Base-by-base conservation (phyloP, 2,113 vertebrate genomes). In the Aviceda subcristata region DNA sequence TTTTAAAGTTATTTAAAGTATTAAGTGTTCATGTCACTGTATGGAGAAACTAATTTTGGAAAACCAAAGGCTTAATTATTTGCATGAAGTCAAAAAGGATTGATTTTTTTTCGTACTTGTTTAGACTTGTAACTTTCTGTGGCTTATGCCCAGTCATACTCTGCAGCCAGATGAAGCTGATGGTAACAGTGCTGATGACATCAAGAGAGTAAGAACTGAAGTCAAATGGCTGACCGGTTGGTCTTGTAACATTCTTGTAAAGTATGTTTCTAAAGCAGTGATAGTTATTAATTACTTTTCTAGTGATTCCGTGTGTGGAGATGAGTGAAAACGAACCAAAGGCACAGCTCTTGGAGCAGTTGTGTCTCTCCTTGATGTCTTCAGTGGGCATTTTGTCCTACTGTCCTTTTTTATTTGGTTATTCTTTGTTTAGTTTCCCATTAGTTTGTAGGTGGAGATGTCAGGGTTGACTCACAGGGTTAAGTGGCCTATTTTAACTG, bases 91-190 rank as follows among this genome's bases (percentile, higher is more conserved):
- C 15, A 26, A 48, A 68, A 68, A 41, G 16, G 20, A 36, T 22
- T 62, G 17, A 1, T 14, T 41, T 30, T 45, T 45, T 43, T 23
- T 45, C 5, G 1, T 55, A 19, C 4, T 2, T 15, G 6, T 43
- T 55, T 36, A 74, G 55, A 15, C 23, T 38, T 56, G 15, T n/a
- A n/a, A 46, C 5, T 0, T 24, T 13, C 8, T 32, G 34, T 32
- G 23, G 9, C 45, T 80, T 5, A 0, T 23, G 39, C 39, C 10
- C 11, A 39, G 38, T 3, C 0, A 1, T 39, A 8, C 27, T n/a
- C 5, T 46, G 20, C 15, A 23, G 60, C 45, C 23, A 22, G 15
- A 6, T 17, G 38, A 72, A 57, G 15, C 16, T n/a, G 51, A 18
- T 26, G 51, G 20, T 24, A 29, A n/a, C 23, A 17, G 59, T 21